phyloP scores from a whole-genome alignment of 1,140 invertebrate genomes.

The Odontomachus brunneus region DNA sequence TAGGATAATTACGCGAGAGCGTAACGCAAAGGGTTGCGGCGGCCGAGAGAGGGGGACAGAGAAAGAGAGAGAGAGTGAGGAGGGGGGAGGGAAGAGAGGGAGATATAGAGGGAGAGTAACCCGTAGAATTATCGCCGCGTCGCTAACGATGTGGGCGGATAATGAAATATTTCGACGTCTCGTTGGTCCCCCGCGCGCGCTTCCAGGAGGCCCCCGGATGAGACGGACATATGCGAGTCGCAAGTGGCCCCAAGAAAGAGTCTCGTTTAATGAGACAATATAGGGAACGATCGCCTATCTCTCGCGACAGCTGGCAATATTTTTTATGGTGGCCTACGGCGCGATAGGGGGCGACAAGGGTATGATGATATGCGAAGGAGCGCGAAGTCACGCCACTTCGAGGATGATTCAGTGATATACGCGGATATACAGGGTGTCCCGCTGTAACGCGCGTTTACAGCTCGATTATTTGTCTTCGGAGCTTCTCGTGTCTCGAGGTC shows the following conservation, averaged over 20 bases:
- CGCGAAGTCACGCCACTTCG: conserved; percentile 30
- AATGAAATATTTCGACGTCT: conserved; percentile 54
- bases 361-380: too few relatives aligned
- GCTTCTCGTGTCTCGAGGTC: too few relatives aligned
- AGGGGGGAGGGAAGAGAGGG: too few relatives aligned
- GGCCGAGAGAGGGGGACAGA: too few relatives aligned
- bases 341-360: too few relatives aligned
- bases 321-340: conserved; percentile 50
- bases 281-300: conserved; percentile 21
- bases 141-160: conserved; percentile 42
- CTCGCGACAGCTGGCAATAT: conserved; percentile 37
- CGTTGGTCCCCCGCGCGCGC: not conserved
- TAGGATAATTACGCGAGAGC: conserved; percentile 45
- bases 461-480: not conserved
- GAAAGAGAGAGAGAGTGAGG: too few relatives aligned
- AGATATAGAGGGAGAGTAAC: not conserved
- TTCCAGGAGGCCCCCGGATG: not conserved
- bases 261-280: conserved; percentile 52
- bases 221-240: conserved; percentile 2
- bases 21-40: conserved; percentile 12
- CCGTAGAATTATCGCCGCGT: conserved; percentile 35
- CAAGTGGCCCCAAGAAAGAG: conserved; percentile 12
- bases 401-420: conserved; percentile 38
- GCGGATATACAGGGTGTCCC: not conserved
- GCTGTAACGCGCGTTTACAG: not conserved